Percentiles rank a stretch among this genome's conserved stretches.
These are phyloP conservation scores for Caenorhabditis sp. DNA, from an alignment of 2,888 invertebrate species.

Conservation along the genomic window DNA sequence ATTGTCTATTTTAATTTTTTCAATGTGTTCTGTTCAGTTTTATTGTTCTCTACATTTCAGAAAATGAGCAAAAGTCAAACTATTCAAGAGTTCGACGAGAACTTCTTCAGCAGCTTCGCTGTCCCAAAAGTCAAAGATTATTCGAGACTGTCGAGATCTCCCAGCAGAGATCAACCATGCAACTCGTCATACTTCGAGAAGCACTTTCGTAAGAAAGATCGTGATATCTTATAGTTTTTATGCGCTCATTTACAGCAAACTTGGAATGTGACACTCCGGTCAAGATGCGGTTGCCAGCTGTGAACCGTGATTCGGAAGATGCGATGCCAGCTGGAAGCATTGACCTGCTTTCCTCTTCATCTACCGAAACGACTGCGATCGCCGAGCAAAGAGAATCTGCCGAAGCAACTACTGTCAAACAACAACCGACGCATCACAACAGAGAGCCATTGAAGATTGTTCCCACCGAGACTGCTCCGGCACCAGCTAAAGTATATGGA, in stretches of 20 bases:
- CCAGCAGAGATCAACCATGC: constrained; percentile 55
- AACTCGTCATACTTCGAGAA: constrained; percentile 59
- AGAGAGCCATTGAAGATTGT: constrained; percentile 59
- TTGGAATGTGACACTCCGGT: constrained; percentile 58
- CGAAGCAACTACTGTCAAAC: background rate
- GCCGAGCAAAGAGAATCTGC: constrained; percentile 10
- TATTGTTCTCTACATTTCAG: constrained; percentile 5
- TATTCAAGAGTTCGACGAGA: constrained; percentile 56
- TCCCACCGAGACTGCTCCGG: constrained; percentile 5
- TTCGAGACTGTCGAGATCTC: constrained; percentile 62
- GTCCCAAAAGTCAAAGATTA: constrained; percentile 60
- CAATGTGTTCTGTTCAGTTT: background rate
- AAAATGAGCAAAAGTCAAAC: constrained; percentile 48
- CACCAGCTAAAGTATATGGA: constrained; percentile 1
- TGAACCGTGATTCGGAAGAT: constrained; percentile 27
- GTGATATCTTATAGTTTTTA: background rate
- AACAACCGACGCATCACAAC: background rate
- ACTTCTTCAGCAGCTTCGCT: constrained; percentile 55
- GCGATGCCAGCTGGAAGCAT: constrained; percentile 4
- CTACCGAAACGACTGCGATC: constrained; percentile 29
- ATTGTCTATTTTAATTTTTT: background rate
- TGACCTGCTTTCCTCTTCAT: constrained; percentile 40
- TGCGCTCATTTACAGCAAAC: constrained; percentile 31
- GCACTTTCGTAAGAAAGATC: constrained; percentile 34
- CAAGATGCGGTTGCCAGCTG: constrained; percentile 53